Evolutionary conservation across 2,113 vertebrate species (phyloP).

Genomic region (Oreotragus oreotragus): DNA sequence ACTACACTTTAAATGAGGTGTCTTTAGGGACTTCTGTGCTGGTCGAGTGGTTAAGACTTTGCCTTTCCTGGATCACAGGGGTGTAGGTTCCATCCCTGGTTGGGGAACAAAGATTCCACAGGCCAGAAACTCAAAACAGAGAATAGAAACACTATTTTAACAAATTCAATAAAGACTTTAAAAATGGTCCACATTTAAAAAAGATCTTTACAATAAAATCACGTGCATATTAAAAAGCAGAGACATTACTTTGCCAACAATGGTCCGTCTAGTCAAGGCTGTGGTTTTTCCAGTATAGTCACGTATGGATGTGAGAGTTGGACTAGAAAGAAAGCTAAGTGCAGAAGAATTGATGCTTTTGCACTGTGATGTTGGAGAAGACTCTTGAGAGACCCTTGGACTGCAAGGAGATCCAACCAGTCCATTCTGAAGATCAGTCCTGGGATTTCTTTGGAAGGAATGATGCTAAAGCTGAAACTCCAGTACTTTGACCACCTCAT

Average conservation of each 20-base stretch:
- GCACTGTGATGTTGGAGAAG: neutral
- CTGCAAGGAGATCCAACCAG: neutral
- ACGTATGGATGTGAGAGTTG: neutral
- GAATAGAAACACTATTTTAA: neutral
- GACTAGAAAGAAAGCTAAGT: neutral
- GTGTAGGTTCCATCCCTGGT: neutral
- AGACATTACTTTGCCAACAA: neutral
- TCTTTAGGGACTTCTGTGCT: neutral
- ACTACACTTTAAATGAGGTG: no score
- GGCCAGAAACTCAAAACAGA: neutral
- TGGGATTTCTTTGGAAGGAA: neutral
- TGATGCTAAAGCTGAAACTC: neutral
- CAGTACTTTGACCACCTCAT: neutral
- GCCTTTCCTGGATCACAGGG: neutral
- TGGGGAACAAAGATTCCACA: neutral
- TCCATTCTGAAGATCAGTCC: neutral
- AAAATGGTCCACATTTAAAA: neutral
- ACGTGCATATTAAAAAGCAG: neutral
- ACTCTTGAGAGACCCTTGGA: neutral
- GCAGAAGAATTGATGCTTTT: accelerated
- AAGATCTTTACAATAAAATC: neutral
- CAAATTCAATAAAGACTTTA: neutral
- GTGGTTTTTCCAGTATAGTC: neutral
- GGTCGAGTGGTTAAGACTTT: neutral
- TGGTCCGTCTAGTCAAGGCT: neutral